phyloP scores from a whole-genome alignment of 2,888 invertebrate species.

The Ormyrus nitidulus region DNA sequence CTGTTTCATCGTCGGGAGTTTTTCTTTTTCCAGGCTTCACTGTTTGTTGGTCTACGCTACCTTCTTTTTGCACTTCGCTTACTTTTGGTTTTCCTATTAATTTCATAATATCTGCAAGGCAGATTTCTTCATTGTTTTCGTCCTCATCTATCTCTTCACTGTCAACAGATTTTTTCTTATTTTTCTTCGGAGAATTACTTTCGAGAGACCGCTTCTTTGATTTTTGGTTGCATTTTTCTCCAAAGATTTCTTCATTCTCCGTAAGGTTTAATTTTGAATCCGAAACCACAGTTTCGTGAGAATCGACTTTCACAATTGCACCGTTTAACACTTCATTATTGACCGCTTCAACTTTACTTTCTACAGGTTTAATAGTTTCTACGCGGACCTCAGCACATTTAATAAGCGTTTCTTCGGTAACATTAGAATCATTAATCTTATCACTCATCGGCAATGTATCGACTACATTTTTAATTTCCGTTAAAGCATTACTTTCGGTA shows the following conservation, averaged over 20 bases:
- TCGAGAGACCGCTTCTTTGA: conserved; percentile 69
- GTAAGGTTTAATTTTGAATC: not conserved
- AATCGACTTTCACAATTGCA: conserved; percentile 19
- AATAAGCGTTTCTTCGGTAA: conserved; percentile 32
- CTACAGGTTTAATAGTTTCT: not conserved
- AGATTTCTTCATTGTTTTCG: conserved; percentile 58
- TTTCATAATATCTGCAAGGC: conserved; percentile 67
- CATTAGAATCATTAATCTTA: conserved; percentile 25
- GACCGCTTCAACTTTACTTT: conserved; percentile 29
- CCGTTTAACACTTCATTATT: conserved; percentile 15
- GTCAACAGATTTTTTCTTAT: conserved; percentile 63
- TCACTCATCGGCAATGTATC: conserved; percentile 9
- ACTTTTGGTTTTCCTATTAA: conserved; percentile 62
- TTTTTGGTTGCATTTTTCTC: conserved; percentile 51
- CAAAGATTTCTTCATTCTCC: conserved; percentile 21
- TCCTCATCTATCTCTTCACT: conserved; percentile 60
- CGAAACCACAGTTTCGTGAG: not conserved
- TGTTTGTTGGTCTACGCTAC: conserved; percentile 27
- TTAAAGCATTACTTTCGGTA: conserved; percentile 13
- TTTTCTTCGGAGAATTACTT: conserved; percentile 62
- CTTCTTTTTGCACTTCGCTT: conserved; percentile 18
- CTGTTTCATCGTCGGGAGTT: conserved; percentile 57
- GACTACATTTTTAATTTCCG: conserved; percentile 21
- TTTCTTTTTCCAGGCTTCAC: conserved; percentile 62
- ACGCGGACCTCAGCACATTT: not conserved